Evolutionary conservation across 2,797 vertebrate species (phyloP).

Genomic region (Florisuga fusca): DNA sequence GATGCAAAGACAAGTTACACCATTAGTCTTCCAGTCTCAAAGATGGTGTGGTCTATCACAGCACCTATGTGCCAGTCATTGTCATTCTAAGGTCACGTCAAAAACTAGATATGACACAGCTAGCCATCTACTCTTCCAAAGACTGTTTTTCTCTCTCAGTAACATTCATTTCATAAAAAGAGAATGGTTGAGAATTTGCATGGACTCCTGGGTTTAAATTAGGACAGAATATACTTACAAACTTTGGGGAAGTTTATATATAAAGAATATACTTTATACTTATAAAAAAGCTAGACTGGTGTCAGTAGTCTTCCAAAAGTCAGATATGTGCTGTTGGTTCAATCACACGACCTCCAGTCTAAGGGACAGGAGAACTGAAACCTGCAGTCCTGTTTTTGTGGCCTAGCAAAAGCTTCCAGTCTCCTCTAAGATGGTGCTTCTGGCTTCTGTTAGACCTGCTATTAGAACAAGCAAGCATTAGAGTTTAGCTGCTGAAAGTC

Average conservation of each 20-base stretch:
- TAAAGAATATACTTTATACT: too few species aligned
- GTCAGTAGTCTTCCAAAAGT: not conserved
- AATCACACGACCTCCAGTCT: not conserved
- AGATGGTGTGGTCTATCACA: not conserved
- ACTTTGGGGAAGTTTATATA: too few species aligned
- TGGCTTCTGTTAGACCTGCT: not conserved
- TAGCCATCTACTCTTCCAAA: not conserved
- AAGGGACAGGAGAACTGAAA: not conserved
- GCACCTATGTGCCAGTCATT: not conserved
- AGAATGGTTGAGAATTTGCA: not conserved
- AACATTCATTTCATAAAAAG: not conserved
- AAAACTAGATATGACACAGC: not conserved
- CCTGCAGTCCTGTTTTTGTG: rapidly evolving
- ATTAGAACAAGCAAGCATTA: not conserved
- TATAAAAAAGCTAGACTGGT: not conserved
- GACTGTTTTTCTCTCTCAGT: not conserved
- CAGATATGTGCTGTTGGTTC: not conserved
- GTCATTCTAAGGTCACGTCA: not conserved
- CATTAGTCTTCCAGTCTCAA: not conserved
- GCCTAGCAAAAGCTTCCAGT: not conserved
- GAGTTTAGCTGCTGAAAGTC: not conserved
- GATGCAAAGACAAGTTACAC: not conserved
- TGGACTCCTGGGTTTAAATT: not conserved
- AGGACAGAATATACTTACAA: not conserved
- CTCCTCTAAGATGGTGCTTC: not conserved